Conservation (phyloP, 2,797 vertebrate genomes). For the Lerista edwardsae region DNA sequence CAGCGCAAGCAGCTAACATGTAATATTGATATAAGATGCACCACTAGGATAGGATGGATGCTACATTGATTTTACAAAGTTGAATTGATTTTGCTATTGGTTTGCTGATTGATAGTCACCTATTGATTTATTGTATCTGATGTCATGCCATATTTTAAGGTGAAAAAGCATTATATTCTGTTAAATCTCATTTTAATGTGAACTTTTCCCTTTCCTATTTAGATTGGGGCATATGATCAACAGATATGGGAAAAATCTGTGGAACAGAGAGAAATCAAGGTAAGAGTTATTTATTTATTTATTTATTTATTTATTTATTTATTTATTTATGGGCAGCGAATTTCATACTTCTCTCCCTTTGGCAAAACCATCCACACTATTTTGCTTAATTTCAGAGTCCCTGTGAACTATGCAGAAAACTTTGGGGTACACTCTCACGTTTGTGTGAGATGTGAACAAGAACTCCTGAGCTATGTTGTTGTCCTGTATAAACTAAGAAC, state of each 20-base stretch:
- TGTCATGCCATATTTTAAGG: not conserved
- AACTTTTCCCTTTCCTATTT: constrained; percentile 55
- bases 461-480: not conserved
- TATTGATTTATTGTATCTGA: not conserved
- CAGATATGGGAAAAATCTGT: constrained; percentile 99
- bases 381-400: not conserved
- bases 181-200: constrained; percentile 31
- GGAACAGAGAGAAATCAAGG: constrained; percentile 99
- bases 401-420: not conserved
- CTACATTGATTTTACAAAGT: not conserved
- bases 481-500: too few species aligned
- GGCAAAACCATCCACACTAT: not conserved
- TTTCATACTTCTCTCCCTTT: not conserved
- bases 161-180: not conserved
- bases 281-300: constrained; percentile 65
- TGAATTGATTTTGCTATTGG: not conserved
- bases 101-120: not conserved
- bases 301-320: constrained; percentile 23
- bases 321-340: constrained; percentile 10
- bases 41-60: not conserved
- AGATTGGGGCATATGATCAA: constrained; percentile 99
- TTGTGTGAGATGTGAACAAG: not conserved
- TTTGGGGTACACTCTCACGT: not conserved
- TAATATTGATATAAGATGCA: not conserved
- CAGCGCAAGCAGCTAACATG: not conserved